A percentile compares a stretch with the other conserved stretches of the same genome.
phyloP scores from a whole-genome alignment of 2,797 vertebrate genomes.

The Myotis vivesi region DNA sequence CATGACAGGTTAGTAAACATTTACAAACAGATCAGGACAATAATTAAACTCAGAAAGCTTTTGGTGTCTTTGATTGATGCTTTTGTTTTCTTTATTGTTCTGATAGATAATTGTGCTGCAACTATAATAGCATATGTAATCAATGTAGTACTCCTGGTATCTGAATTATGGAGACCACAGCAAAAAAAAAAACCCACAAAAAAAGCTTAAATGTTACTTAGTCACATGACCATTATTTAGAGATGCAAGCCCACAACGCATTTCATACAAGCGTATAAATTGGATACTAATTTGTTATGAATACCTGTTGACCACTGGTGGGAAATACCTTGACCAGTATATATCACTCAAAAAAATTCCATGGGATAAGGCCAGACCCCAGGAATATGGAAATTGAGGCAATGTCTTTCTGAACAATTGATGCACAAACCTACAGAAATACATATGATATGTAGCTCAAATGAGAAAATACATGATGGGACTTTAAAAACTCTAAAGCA shows the following conservation, averaged over 20 bases:
- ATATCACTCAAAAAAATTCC: not conserved
- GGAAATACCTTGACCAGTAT: not conserved
- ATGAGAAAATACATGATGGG: not conserved
- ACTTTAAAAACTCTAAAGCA: not conserved
- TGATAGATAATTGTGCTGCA: constrained; percentile 1
- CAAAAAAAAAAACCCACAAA: not conserved
- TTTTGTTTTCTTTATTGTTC: constrained; percentile 30
- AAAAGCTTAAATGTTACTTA: not conserved
- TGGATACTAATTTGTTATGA: not conserved
- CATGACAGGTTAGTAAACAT: constrained; percentile 16
- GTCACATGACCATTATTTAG: not conserved
- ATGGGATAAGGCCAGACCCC: not conserved
- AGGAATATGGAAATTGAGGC: not conserved
- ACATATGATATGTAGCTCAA: not conserved
- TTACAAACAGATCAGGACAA: constrained; percentile 38
- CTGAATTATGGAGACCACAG: not conserved
- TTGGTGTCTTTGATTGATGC: not conserved
- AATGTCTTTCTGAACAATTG: not conserved
- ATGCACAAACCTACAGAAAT: constrained; percentile 5
- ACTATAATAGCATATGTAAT: not conserved
- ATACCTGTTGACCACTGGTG: not conserved
- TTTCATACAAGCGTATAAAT: constrained; percentile 30
- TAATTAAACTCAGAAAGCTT: constrained; percentile 1
- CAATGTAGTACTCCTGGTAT: not conserved
- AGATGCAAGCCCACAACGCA: not conserved